Conservation (phyloP, 2,888 invertebrate genomes). For the Bombyx huttoni region DNA sequence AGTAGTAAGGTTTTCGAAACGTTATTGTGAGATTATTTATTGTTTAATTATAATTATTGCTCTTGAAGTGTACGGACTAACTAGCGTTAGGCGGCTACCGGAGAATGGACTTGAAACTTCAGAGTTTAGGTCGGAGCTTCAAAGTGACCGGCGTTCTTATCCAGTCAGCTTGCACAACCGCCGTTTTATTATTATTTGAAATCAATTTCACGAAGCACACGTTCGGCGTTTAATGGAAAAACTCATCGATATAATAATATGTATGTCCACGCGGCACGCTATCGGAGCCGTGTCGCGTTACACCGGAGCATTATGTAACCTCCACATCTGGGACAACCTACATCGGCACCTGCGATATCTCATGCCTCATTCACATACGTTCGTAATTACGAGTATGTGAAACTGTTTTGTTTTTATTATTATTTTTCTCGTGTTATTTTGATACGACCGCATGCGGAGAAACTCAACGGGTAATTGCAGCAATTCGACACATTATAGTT, state of each 20-base stretch:
- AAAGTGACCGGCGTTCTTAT: too few relatives aligned
- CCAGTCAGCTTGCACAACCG: too few relatives aligned
- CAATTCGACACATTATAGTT: background rate
- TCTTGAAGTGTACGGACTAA: too few relatives aligned
- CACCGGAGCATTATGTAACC: slow-evolving; percentile 9
- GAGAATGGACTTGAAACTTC: too few relatives aligned
- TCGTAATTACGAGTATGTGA: background rate
- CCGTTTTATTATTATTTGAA: too few relatives aligned
- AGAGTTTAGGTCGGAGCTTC: too few relatives aligned
- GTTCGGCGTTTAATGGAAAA: background rate
- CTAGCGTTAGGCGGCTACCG: too few relatives aligned
- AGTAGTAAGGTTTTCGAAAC: too few relatives aligned
- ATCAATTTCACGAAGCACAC: background rate
- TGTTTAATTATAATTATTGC: too few relatives aligned
- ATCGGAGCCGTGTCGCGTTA: slow-evolving; percentile 10
- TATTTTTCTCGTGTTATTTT: background rate
- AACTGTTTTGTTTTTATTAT: background rate
- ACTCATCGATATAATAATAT: background rate
- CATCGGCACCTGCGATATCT: slow-evolving; percentile 16
- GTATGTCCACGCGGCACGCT: background rate
- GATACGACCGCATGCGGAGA: background rate
- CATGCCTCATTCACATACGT: slow-evolving; percentile 2
- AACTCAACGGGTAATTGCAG: background rate
- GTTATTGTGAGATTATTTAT: too few relatives aligned
- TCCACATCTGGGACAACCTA: slow-evolving; percentile 15